Percentiles rank a stretch among this genome's conserved stretches.
Conservation (phyloP, 2,797 vertebrate genomes). For the Chloroceryle amazona region DNA sequence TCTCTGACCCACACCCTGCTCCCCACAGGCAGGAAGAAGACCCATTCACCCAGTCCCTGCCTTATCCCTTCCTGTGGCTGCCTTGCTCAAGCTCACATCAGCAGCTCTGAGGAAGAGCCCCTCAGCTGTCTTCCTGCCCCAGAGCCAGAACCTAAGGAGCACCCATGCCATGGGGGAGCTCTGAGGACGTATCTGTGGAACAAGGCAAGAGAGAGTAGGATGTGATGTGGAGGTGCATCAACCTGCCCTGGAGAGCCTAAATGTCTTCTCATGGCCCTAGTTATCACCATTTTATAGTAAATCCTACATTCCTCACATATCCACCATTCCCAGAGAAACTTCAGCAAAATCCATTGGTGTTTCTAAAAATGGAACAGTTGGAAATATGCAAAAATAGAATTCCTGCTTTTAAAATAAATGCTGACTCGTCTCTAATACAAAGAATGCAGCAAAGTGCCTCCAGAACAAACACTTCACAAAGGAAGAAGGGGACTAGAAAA, state of each 20-base stretch:
- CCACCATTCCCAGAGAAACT: slow-evolving; percentile 53
- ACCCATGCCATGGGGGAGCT: neutral
- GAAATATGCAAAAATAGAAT: slow-evolving; percentile 33
- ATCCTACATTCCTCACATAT: slow-evolving; percentile 47
- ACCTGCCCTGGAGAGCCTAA: neutral
- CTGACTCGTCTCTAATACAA: neutral
- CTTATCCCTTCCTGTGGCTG: neutral
- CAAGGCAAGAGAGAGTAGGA: neutral
- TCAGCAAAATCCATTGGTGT: slow-evolving; percentile 17
- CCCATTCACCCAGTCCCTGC: neutral
- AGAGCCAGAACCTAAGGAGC: neutral
- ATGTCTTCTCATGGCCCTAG: neutral
- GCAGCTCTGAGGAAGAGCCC: neutral
- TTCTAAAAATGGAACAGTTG: slow-evolving; percentile 46
- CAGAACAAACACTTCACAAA: slow-evolving; percentile 58
- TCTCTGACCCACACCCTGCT: neutral
- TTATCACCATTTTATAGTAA: neutral
- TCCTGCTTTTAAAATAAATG: slow-evolving; percentile 63
- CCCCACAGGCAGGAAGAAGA: slow-evolving; percentile 1
- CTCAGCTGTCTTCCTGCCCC: neutral
- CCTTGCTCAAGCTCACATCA: fast-evolving
- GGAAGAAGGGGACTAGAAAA: slow-evolving; percentile 47
- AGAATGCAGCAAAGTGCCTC: slow-evolving; percentile 32
- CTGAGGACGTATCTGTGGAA: neutral
- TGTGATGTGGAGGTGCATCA: neutral